These are phyloP conservation scores for Bungarus multicinctus DNA, from an alignment of 2,113 vertebrate species.

Conservation along the genomic window DNA sequence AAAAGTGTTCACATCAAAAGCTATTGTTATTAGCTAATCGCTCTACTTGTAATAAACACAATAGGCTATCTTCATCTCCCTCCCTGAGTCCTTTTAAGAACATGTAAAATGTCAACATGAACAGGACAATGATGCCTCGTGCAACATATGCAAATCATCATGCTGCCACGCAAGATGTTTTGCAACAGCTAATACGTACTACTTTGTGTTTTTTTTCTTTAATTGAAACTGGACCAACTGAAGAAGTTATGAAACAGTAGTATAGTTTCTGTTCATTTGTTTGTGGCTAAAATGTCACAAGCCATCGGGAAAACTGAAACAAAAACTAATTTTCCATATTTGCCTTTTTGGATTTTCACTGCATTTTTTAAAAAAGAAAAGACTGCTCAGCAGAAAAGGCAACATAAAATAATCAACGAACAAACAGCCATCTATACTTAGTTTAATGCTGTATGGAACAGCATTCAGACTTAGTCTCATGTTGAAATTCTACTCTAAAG, in stretches of 20 bases:
- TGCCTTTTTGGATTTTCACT: not conserved
- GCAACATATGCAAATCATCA: conserved; percentile 16
- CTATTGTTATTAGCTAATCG: not conserved
- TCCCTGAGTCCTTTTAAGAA: not conserved
- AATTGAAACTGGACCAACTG: conserved; percentile 1
- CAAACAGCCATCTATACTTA: not conserved
- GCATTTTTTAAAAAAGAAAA: not conserved
- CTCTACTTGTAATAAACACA: not conserved
- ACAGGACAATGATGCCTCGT: not conserved
- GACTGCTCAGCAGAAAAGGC: not conserved
- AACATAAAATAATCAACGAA: not conserved
- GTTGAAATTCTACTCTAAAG: not conserved
- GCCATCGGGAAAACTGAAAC: not conserved
- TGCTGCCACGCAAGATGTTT: conserved; percentile 12
- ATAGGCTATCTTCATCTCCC: not conserved
- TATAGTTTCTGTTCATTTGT: not conserved
- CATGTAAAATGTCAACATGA: conserved; percentile 4
- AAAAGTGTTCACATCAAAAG: not conserved
- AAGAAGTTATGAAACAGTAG: conserved; percentile 8
- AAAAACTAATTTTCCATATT: not conserved
- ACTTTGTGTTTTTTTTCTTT: not conserved
- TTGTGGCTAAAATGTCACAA: not conserved
- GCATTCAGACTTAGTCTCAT: not conserved
- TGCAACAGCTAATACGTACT: conserved; percentile 2
- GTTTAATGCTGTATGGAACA: not conserved